Conservation (phyloP, 2,888 invertebrate genomes). For the Chrysopilus asiliformis region DNA sequence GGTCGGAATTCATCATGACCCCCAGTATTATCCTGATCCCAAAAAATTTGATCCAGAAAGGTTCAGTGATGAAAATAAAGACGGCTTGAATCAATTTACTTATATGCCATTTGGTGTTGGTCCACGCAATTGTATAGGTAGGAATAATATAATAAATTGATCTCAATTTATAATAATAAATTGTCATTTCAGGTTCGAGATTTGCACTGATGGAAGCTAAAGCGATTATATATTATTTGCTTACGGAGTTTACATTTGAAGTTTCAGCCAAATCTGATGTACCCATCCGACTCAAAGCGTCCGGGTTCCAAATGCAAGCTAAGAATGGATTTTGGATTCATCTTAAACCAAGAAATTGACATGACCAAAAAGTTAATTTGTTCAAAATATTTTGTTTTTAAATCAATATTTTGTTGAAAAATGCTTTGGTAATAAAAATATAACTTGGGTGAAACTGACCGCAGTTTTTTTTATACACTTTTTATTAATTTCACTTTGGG, state of each 20-base stretch:
- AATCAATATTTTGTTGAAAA: no score
- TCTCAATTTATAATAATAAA: not conserved
- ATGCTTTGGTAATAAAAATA: no score
- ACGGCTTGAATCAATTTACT: constrained; percentile 26
- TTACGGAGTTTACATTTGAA: not conserved
- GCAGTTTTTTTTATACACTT: no score
- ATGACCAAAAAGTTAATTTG: no score
- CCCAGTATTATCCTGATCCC: constrained; percentile 36
- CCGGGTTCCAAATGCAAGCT: not conserved
- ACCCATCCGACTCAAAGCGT: not conserved
- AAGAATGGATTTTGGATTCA: not conserved
- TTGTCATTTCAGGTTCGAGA: not conserved
- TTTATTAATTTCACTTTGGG: no score
- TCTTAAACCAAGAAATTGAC: not conserved
- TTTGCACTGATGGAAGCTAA: not conserved
- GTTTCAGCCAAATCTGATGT: not conserved
- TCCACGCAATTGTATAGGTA: constrained; percentile 42
- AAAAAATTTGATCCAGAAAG: constrained; percentile 39
- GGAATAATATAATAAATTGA: no score
- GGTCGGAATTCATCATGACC: constrained; percentile 39
- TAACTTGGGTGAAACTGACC: no score
- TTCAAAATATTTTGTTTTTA: no score
- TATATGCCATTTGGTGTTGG: constrained; percentile 40
- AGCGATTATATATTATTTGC: not conserved
- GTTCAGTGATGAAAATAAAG: constrained; percentile 35